phyloP scores from a whole-genome alignment of 2,113 vertebrate species.

The Mellivora capensis region DNA sequence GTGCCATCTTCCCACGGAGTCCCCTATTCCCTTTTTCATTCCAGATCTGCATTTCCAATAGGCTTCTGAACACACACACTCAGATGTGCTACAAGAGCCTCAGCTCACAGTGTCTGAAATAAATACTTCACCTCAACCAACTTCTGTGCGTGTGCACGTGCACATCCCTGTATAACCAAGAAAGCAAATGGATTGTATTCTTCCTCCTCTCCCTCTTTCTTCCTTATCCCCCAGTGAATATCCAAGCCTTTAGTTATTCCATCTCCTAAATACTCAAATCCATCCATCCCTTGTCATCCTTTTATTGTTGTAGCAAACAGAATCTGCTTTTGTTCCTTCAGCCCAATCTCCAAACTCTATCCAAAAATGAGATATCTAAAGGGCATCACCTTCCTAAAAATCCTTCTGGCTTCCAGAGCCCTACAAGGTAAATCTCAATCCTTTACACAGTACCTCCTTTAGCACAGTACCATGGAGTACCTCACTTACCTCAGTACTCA shows the following conservation, averaged over 20 bases:
- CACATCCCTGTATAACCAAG: background rate
- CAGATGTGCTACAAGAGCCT: background rate
- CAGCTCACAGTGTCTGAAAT: background rate
- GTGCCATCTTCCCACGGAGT: background rate
- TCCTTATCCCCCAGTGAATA: background rate
- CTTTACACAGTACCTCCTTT: background rate
- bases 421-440: background rate
- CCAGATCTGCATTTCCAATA: background rate
- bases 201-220: background rate
- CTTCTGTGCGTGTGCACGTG: accelerated
- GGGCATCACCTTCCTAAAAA: background rate
- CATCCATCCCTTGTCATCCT: background rate
- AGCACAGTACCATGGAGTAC: background rate
- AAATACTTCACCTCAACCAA: background rate
- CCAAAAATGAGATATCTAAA: background rate
- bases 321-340: background rate
- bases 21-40: background rate
- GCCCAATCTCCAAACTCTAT: background rate
- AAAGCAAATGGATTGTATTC: background rate
- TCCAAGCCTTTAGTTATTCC: background rate
- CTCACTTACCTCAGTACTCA: background rate
- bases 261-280: background rate
- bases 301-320: background rate
- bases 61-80: background rate
- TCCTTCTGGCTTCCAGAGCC: background rate